Evolutionary conservation across 2,888 invertebrate species (phyloP).

Genomic region (Spilarctia lutea): DNA sequence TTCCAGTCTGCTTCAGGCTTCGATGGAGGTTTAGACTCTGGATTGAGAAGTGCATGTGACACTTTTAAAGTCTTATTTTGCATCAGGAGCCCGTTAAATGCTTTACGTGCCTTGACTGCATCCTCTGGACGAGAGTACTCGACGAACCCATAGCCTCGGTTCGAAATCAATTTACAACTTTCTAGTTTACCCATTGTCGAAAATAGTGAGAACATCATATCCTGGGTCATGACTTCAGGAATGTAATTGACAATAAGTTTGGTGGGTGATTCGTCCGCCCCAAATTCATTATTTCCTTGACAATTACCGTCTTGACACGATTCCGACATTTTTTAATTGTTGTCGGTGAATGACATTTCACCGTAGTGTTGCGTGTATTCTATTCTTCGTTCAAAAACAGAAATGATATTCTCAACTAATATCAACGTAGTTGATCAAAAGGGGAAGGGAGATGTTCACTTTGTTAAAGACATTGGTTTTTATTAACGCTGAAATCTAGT

Average conservation of each 20-base stretch:
- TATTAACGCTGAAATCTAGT: too few species aligned
- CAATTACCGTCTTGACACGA: slow-evolving; percentile 87
- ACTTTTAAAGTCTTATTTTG: slow-evolving; percentile 86
- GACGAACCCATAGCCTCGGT: slow-evolving; percentile 86
- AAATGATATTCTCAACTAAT: not conserved
- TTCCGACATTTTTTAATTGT: slow-evolving; percentile 88
- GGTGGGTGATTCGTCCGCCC: slow-evolving; percentile 85
- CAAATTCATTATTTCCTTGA: slow-evolving; percentile 86
- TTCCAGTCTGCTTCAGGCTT: slow-evolving; percentile 87
- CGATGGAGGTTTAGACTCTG: slow-evolving; percentile 82
- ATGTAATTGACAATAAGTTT: slow-evolving; percentile 87
- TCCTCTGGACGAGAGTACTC: slow-evolving; percentile 84
- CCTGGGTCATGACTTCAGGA: slow-evolving; percentile 87
- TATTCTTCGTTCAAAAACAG: slow-evolving; percentile 67
- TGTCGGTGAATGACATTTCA: slow-evolving; percentile 86
- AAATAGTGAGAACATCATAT: slow-evolving; percentile 86
- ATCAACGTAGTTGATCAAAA: not conserved
- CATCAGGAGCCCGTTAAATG: slow-evolving; percentile 85
- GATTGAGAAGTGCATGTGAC: slow-evolving; percentile 83
- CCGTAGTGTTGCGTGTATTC: slow-evolving; percentile 69
- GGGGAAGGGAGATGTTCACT: too few species aligned
- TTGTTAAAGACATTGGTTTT: too few species aligned
- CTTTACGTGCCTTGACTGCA: slow-evolving; percentile 84
- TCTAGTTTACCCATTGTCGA: slow-evolving; percentile 86
- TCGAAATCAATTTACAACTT: slow-evolving; percentile 86